Conservation (phyloP, 2,113 vertebrate species). For the Plotosus lineatus region DNA sequence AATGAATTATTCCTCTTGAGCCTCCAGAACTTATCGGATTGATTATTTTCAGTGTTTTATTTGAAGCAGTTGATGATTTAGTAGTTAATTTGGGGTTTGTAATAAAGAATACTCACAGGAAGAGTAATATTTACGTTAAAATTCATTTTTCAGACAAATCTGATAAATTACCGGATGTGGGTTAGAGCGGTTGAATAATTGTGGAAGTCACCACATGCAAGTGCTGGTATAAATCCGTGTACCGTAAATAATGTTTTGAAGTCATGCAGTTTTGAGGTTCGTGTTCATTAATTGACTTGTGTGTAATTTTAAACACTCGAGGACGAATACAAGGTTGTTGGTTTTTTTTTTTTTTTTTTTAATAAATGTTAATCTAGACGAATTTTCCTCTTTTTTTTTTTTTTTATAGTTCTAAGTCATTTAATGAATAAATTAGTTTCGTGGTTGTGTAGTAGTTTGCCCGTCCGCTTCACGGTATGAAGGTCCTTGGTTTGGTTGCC, state of each 20-base stretch:
- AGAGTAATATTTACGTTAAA: not conserved
- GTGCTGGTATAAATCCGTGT: not conserved
- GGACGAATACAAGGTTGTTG: too few species aligned
- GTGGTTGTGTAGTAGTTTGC: too few species aligned
- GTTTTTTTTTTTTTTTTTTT: not conserved
- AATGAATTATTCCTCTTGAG: too few species aligned
- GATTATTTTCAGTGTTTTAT: not conserved
- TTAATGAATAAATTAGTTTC: too few species aligned
- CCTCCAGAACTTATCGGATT: not conserved
- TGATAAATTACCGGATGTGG: not conserved
- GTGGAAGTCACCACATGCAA: not conserved
- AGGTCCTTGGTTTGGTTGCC: too few species aligned
- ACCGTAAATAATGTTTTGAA: not conserved
- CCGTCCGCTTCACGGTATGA: too few species aligned
- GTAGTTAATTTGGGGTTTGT: not conserved
- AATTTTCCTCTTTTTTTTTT: too few species aligned
- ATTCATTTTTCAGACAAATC: not conserved
- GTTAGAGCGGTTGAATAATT: not conserved
- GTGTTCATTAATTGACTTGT: too few species aligned
- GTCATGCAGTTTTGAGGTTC: not conserved
- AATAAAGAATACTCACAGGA: not conserved
- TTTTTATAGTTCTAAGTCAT: too few species aligned
- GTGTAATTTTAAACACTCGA: too few species aligned
- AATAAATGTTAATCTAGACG: too few species aligned
- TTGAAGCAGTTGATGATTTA: not conserved